Percentiles rank a stretch among this genome's conserved stretches.
Evolutionary conservation across 1,140 invertebrate species (phyloP).

Genomic region (Brachionus koreanus): DNA sequence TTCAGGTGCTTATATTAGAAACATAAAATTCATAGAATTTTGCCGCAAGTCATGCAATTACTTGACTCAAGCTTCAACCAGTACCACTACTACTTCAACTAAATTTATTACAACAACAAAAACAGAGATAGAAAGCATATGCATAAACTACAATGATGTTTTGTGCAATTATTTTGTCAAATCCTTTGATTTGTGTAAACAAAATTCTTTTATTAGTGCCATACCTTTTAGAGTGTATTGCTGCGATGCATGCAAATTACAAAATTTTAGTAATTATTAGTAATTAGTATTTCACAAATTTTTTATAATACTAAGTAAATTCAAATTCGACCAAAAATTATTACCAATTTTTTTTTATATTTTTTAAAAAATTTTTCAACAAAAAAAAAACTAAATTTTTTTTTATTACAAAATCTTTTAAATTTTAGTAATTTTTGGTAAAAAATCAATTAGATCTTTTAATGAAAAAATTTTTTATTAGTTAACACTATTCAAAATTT

Average conservation of each 20-base stretch:
- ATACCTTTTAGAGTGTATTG: neutral
- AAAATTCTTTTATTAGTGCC: neutral
- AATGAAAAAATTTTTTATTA: no score
- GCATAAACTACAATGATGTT: neutral
- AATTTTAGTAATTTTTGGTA: no score
- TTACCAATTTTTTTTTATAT: no score
- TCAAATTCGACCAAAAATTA: no score
- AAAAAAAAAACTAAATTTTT: no score
- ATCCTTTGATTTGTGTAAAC: neutral
- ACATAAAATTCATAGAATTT: neutral
- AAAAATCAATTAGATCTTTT: no score
- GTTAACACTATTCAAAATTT: no score
- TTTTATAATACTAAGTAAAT: no score
- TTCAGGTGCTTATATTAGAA: neutral
- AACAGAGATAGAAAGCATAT: neutral
- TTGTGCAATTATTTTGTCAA: neutral
- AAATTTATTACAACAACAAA: neutral
- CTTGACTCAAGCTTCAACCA: neutral
- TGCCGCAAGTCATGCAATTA: neutral
- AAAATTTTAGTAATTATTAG: no score
- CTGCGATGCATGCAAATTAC: neutral
- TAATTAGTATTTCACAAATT: no score
- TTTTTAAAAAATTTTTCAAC: no score
- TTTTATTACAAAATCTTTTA: no score
- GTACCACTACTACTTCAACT: neutral